A percentile compares a stretch with the other conserved stretches of the same genome.
phyloP scores from a whole-genome alignment of 2,888 invertebrate species.

The Amiota mariae region DNA sequence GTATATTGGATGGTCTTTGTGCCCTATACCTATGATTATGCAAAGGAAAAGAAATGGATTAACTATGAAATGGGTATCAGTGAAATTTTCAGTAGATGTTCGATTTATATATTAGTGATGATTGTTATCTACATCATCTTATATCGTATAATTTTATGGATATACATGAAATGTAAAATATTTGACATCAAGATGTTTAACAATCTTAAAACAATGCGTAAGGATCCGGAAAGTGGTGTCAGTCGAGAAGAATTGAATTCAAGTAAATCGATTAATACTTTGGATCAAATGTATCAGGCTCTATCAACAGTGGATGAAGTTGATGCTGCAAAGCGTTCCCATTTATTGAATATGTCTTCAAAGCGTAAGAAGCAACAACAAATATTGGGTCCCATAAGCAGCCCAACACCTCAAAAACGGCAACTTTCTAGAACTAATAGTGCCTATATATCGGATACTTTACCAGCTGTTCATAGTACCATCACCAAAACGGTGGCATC shows the following conservation, averaged over 20 bases:
- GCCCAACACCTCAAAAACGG: neutral
- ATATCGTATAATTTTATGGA: constrained; percentile 53
- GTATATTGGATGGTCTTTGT: constrained; percentile 58
- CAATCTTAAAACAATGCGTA: constrained; percentile 49
- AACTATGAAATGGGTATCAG: constrained; percentile 33
- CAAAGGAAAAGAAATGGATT: constrained; percentile 46
- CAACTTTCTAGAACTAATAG: neutral
- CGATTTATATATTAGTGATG: constrained; percentile 48
- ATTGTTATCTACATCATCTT: constrained; percentile 54
- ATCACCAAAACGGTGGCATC: neutral
- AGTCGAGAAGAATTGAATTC: neutral
- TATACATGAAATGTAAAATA: constrained; percentile 56
- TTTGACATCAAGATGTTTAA: constrained; percentile 58
- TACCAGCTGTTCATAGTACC: constrained; percentile 8
- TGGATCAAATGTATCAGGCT: constrained; percentile 18
- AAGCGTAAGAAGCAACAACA: neutral
- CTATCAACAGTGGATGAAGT: constrained; percentile 20
- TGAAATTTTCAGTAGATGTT: constrained; percentile 47
- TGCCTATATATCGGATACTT: constrained; percentile 10
- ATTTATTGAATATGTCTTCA: neutral
- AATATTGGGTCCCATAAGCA: neutral
- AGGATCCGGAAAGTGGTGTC: constrained; percentile 49
- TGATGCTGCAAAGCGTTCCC: neutral
- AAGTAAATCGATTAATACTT: neutral
- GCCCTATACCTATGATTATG: constrained; percentile 53